Conservation (phyloP, 1,140 invertebrate genomes). For the Drosophila jambulina region DNA sequence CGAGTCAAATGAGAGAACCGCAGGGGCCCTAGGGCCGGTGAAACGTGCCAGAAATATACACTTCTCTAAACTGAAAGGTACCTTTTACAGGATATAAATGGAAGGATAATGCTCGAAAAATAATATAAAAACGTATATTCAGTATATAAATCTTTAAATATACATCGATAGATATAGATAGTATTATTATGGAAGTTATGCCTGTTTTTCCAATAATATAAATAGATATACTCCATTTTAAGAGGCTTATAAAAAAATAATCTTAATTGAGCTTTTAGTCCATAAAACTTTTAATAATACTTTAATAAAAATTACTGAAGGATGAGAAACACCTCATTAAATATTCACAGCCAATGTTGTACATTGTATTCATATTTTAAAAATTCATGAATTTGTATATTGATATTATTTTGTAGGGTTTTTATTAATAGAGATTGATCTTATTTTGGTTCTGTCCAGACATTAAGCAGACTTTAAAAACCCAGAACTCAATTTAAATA, state of each 20-base stretch:
- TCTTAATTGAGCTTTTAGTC: neutral
- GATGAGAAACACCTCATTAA: neutral
- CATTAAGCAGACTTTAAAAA: neutral
- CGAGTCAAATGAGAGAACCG: slow-evolving; percentile 12
- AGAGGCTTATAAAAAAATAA: neutral
- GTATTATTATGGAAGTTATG: neutral
- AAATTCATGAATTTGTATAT: neutral
- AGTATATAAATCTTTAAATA: neutral
- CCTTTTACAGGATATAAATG: neutral
- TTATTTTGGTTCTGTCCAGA: neutral
- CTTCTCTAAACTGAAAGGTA: slow-evolving; percentile 1
- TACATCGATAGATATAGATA: too few relatives aligned
- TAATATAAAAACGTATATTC: too few relatives aligned
- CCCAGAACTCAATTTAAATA: neutral
- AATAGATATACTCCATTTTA: neutral
- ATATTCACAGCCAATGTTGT: neutral
- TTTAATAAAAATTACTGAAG: neutral
- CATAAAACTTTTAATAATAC: neutral
- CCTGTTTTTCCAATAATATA: neutral
- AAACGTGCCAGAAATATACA: slow-evolving; percentile 39
- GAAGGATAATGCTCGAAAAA: neutral
- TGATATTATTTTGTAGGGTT: neutral
- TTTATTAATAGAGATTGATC: neutral
- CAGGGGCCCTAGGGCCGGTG: neutral
- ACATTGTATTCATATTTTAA: too few relatives aligned